Evolutionary conservation across 2,888 invertebrate genomes (phyloP), one percentile per base, ranked within the genome.

Genomic region (Oscheius onirici): DNA sequence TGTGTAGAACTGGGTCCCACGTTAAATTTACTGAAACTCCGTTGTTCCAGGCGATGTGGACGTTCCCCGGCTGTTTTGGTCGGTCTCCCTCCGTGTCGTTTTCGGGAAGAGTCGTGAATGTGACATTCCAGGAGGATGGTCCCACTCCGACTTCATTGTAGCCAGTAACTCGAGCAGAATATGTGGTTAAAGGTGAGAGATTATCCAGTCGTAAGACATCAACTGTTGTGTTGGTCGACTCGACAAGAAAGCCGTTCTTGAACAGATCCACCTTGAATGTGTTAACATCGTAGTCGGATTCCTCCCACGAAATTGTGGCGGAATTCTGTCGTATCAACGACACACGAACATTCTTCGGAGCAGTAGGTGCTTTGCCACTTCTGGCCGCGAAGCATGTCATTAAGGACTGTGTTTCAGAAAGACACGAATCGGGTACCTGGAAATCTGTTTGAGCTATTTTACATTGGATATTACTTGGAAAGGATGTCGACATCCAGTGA

Each of bases 401-500:
- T 17, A 77, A 69, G 17, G 26, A 28, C 11, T 10, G n/a, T n/a
- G 63, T 28, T 15, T 22, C 49, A 11, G 22, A 15, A 24, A 72
- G 70, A 13, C 68, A 34, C 78, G 57, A 60, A 79, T 43, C 22
- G 28, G 20, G 43, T 75, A 57, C 41, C 78, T 78, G 10, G 72
- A 44, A 20, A 74, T 71, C 10, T 26, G 0, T 3, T 15, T 55
- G 43, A 40, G 13, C 8, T 15, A 49, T n/a, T 44, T 13, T 3
- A 28, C 26, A 10, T 13, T 8, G 2, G 24, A 52, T 11, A 1
- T 55, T 41, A 78, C 76, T 13, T 72, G 61, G 73, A 82, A 80
- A 28, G 83, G 83, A 72, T 80, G 79, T 60, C 69, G 63, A 46
- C 84, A 84, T 3, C 78, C 82, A 6, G 71, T 68, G 49, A 73